phyloP scores from a whole-genome alignment of 2,113 vertebrate genomes.

The Dolichotis patagonum region DNA sequence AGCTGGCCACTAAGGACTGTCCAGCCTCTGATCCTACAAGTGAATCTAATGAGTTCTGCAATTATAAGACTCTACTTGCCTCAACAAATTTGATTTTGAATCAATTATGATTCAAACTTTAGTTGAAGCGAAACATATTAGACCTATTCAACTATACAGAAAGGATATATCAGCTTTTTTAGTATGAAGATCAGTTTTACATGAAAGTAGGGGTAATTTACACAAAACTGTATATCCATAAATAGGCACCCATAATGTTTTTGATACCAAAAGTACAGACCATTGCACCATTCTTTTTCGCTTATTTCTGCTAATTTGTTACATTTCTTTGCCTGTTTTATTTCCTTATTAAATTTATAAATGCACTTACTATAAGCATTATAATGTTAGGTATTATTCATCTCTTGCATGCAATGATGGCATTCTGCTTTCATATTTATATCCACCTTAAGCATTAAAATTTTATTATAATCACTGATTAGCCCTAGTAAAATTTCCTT shows the following conservation, averaged over 20 bases:
- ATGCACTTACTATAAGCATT: background rate
- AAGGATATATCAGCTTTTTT: background rate
- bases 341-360: background rate
- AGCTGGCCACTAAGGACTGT: background rate
- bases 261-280: background rate
- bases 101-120: background rate
- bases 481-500: background rate
- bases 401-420: background rate
- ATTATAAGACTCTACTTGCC: background rate
- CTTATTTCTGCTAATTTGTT: constrained; percentile 28
- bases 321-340: background rate
- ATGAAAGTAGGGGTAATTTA: background rate
- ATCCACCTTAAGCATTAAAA: background rate
- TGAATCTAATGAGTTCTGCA: background rate
- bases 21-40: background rate
- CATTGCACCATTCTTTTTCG: background rate
- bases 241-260: background rate
- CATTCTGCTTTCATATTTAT: background rate
- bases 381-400: background rate
- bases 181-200: background rate
- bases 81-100: background rate
- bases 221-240: background rate
- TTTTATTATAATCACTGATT: background rate
- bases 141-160: background rate
- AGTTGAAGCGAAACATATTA: background rate